Evolutionary conservation across 2,113 vertebrate genomes (phyloP).

Genomic region (Neogobius melanostomus): DNA sequence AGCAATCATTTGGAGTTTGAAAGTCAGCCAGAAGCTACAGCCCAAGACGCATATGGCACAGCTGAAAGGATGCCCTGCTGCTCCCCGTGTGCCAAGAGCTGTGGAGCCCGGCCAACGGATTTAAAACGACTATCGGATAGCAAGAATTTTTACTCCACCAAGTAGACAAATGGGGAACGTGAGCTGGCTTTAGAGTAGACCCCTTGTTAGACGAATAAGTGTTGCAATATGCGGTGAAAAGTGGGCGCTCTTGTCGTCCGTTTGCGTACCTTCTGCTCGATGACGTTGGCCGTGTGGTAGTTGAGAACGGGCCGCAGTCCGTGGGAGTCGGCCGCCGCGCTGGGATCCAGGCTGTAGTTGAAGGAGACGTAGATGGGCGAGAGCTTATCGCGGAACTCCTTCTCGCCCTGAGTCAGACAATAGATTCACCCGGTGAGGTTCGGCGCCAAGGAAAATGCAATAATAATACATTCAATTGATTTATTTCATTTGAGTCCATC

Average conservation of each 20-base stretch:
- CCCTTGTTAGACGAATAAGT: no score
- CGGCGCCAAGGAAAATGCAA: background rate
- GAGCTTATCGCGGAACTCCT: constrained; percentile 92
- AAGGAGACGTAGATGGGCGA: constrained; percentile 86
- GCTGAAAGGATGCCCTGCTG: constrained; percentile 43
- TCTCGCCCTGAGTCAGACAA: constrained; percentile 79
- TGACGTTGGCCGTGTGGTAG: constrained; percentile 79
- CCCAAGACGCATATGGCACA: constrained; percentile 46
- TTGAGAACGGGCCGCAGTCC: constrained; percentile 85
- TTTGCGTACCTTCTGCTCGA: constrained; percentile 85
- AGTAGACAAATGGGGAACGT: background rate
- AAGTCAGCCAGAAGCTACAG: constrained; percentile 26
- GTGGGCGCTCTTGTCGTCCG: no score
- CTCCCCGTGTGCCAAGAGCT: constrained; percentile 37
- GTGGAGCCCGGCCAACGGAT: constrained; percentile 45
- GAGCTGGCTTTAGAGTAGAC: no score
- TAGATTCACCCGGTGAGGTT: background rate
- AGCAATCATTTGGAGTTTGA: constrained; percentile 17
- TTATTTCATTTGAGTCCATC: background rate
- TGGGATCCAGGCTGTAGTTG: constrained; percentile 86
- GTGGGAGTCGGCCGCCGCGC: constrained; percentile 76
- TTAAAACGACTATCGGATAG: constrained; percentile 38
- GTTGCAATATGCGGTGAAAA: constrained; percentile 5
- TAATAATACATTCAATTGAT: constrained; percentile 5
- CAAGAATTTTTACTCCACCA: constrained; percentile 22